Evolutionary conservation across 1,140 invertebrate species (phyloP), one percentile per base, ranked within the genome.

Genomic region (Drosophila rhopaloa): DNA sequence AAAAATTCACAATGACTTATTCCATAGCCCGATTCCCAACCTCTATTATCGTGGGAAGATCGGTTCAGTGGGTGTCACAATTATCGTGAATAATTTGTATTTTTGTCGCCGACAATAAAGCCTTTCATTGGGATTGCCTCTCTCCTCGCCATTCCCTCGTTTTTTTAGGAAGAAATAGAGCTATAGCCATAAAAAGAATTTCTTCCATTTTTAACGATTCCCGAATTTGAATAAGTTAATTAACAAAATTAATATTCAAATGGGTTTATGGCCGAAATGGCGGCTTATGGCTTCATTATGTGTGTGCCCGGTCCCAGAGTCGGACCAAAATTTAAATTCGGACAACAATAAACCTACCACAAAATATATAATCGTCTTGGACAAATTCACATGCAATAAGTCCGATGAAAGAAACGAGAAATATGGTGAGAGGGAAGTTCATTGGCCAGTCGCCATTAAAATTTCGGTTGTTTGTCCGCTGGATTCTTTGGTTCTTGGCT

Each of bases 221-320:
- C 50, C 50, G 51, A 89, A 89, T 89, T 89, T 89, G 70, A 89
- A 89, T 89, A 89, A 89, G 84, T 90, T 89, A 89, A 89, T 90
- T 89, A 90, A 90, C 68, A 79, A 76, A 89, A 89, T 89, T 89
- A 89, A 89, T 89, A 89, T 89, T 89, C 84, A 84, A 90, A 89
- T 84, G 66, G 81, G 77, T 81, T 89, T 89, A 89, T 90, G 67
- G 85, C 60, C 84, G 70, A 79, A 84, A 88, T 81, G 79, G 83
- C 72, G 61, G 62, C 79, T 88, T 89, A 88, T 88, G 85, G 85
- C 84, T 89, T 89, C 85, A 89, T 89, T 84, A 90, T 81, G 84
- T 67, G 47, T 19, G 61, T 24, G 27, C 66, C 55, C 59, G 13
- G 51, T 68, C 68, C 24, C 70, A 61, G 53, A 38, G 51, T 63